Percentiles rank a stretch among this genome's conserved stretches.
Evolutionary conservation across 2,113 vertebrate species (phyloP).

Genomic region (Nothobranchius kuhntae): DNA sequence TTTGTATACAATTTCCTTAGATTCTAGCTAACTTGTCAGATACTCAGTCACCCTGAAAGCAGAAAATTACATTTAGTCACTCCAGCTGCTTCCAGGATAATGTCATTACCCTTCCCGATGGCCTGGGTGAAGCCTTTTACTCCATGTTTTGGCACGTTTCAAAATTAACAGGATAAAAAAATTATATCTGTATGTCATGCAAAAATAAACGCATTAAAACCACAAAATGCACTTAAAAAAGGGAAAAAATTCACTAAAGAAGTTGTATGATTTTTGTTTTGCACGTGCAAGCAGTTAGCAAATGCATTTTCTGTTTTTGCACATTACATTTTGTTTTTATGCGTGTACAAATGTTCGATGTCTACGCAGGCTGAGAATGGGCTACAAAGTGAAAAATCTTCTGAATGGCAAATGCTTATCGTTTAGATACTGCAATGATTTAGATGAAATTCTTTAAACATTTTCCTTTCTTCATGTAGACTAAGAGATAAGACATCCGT

Average conservation of each 20-base stretch:
- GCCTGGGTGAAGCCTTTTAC: constrained; percentile 19
- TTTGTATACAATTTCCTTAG: constrained; percentile 43
- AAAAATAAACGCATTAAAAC: constrained; percentile 6
- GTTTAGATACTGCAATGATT: constrained; percentile 17
- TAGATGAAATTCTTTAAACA: neutral
- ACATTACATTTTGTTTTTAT: constrained; percentile 31
- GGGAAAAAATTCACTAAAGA: neutral
- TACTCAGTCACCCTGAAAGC: constrained; percentile 40
- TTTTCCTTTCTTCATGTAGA: no score
- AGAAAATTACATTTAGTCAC: constrained; percentile 51
- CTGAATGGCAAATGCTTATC: constrained; percentile 39
- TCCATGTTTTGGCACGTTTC: constrained; percentile 6
- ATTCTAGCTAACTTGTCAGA: constrained; percentile 52
- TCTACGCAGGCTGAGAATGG: no score
- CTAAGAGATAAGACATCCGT: no score
- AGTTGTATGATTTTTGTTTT: constrained; percentile 20
- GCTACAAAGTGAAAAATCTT: constrained; percentile 10
- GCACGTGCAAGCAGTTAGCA: constrained; percentile 23
- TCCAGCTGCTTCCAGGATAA: constrained; percentile 48
- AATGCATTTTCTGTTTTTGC: constrained; percentile 39
- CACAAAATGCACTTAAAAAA: constrained; percentile 14
- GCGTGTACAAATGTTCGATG: no score
- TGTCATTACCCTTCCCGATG: constrained; percentile 27
- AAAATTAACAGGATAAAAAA: constrained; percentile 16
- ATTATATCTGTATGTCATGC: constrained; percentile 4